Evolutionary conservation across 2,797 vertebrate genomes (phyloP).

Genomic region (Phoebastria nigripes): DNA sequence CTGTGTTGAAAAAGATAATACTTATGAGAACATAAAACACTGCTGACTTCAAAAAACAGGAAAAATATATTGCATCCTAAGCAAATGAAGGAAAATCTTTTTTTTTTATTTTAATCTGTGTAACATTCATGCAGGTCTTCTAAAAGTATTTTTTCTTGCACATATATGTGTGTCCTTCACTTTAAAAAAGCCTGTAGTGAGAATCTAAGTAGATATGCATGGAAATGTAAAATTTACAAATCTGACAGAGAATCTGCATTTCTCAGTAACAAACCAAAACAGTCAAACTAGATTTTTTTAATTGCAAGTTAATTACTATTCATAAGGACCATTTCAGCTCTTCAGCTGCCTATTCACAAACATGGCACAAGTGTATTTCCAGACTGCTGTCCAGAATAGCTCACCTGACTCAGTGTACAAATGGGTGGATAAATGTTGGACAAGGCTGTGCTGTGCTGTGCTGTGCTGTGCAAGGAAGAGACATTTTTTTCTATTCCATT

Average conservation of each 20-base stretch:
- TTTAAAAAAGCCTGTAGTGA: neutral
- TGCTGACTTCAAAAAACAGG: neutral
- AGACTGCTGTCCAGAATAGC: neutral
- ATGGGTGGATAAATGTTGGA: neutral
- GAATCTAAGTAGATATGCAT: neutral
- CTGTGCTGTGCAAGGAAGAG: neutral
- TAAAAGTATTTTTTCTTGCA: neutral
- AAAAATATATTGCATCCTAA: neutral
- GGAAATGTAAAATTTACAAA: neutral
- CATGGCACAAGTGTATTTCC: neutral
- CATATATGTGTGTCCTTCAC: neutral
- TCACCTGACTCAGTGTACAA: neutral
- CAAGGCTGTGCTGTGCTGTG: neutral
- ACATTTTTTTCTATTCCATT: neutral
- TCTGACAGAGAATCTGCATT: neutral
- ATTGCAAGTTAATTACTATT: neutral
- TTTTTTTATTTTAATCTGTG: neutral
- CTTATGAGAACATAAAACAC: neutral
- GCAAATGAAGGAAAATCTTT: neutral
- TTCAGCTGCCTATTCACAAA: neutral
- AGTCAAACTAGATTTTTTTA: neutral
- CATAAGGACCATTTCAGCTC: neutral
- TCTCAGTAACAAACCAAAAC: neutral
- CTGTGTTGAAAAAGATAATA: neutral
- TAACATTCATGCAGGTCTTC: neutral